A percentile compares a stretch with the other conserved stretches of the same genome.
phyloP scores from a whole-genome alignment of 1,140 invertebrate genomes.

The Meloidogyne exigua region DNA sequence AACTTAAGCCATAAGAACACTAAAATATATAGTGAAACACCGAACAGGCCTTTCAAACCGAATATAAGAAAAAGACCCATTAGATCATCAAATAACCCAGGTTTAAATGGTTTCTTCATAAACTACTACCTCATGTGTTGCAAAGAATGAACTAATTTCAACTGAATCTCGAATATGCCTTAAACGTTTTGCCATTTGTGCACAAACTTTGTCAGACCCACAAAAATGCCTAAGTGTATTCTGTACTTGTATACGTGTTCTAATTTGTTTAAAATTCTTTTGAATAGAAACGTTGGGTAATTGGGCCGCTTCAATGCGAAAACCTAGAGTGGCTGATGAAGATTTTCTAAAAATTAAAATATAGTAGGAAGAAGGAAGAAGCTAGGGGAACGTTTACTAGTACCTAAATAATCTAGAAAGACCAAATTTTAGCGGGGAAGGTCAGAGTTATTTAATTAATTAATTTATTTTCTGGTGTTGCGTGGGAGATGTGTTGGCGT shows the following conservation, averaged over 20 bases:
- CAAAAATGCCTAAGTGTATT: conserved; percentile 81
- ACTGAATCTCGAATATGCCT: conserved; percentile 79
- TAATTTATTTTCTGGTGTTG: too few species aligned
- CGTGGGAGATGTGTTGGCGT: too few species aligned
- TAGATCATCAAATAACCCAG: too few species aligned
- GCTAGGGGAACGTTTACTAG: too few species aligned
- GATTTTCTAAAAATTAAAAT: conserved; percentile 72
- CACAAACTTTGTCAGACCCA: conserved; percentile 72
- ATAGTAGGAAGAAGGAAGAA: too few species aligned
- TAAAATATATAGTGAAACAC: too few species aligned
- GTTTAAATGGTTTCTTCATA: neutral
- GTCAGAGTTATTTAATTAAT: too few species aligned
- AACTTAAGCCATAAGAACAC: neutral
- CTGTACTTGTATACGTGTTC: conserved; percentile 78
- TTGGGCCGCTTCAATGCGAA: conserved; percentile 91
- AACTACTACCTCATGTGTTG: conserved; percentile 75
- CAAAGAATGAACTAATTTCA: conserved; percentile 81
- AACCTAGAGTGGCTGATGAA: conserved; percentile 87
- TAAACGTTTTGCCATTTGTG: conserved; percentile 77
- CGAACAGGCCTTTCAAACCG: too few species aligned
- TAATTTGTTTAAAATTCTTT: conserved; percentile 95
- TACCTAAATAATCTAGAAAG: too few species aligned
- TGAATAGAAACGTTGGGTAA: conserved; percentile 77
- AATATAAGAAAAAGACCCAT: too few species aligned
- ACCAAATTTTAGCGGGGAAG: too few species aligned